phyloP scores from a whole-genome alignment of 1,140 invertebrate genomes.

The Bombus sibiricus region DNA sequence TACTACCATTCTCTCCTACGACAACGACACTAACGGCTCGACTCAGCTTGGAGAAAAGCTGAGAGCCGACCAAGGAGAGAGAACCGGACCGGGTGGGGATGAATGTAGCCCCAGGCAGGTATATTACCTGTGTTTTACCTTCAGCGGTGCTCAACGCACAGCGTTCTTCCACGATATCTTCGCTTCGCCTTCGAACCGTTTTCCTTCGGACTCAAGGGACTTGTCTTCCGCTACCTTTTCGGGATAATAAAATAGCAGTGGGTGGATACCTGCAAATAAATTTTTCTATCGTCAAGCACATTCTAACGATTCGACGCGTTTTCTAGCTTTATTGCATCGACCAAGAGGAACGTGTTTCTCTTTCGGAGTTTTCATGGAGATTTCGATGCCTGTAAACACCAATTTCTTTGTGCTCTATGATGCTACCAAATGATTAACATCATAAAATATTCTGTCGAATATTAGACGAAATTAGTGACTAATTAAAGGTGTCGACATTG shows the following conservation, averaged over 20 bases:
- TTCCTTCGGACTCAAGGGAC: background rate
- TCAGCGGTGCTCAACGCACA: constrained; percentile 75
- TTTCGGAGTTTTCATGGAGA: background rate
- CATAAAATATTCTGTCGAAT: background rate
- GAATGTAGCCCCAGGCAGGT: constrained; percentile 73
- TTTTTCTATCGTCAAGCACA: background rate
- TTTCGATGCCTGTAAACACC: constrained; percentile 21
- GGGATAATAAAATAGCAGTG: background rate
- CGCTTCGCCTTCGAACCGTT: background rate
- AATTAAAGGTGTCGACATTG: background rate
- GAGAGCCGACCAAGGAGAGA: constrained; percentile 68
- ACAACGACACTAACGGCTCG: constrained; percentile 73
- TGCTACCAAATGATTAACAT: background rate
- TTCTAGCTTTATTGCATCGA: too few species aligned
- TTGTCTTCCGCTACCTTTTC: background rate
- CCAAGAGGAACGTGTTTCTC: background rate
- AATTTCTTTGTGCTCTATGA: background rate
- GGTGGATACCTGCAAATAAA: background rate
- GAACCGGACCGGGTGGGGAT: constrained; percentile 68
- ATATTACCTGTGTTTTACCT: constrained; percentile 79
- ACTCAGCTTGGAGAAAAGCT: constrained; percentile 72
- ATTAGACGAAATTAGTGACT: background rate
- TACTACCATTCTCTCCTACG: constrained; percentile 68
- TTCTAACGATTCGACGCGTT: background rate
- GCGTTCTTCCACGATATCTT: background rate